phyloP scores from a whole-genome alignment of 1,140 invertebrate species.

The Trichonephila clavipes region DNA sequence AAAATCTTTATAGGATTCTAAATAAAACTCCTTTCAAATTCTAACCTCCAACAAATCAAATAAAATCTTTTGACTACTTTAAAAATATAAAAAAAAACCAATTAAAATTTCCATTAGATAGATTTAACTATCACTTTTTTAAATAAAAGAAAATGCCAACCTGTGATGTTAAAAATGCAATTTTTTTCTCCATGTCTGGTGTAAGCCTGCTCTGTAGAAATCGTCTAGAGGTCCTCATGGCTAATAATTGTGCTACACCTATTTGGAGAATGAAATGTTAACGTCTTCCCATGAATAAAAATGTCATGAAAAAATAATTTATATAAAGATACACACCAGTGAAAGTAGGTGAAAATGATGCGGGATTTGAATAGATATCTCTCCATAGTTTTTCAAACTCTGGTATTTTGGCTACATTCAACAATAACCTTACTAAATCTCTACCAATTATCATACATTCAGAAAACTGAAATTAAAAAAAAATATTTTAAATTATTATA shows the following conservation, averaged over 20 bases:
- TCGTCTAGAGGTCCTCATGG: slow-evolving; percentile 93
- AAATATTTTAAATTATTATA: not conserved
- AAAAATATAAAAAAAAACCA: no score
- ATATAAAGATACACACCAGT: slow-evolving; percentile 83
- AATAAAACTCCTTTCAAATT: no score
- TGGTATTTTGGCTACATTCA: slow-evolving; percentile 96
- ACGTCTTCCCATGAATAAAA: not conserved
- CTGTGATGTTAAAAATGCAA: slow-evolving; percentile 94
- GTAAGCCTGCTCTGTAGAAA: slow-evolving; percentile 95
- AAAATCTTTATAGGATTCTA: no score
- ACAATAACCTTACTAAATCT: slow-evolving; percentile 94
- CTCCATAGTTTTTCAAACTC: slow-evolving; percentile 97
- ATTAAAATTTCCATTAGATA: no score
- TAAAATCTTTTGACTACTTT: no score
- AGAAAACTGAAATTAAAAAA: slow-evolving; percentile 84
- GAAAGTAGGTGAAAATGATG: slow-evolving; percentile 90
- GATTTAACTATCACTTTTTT: no score
- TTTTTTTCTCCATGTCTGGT: slow-evolving; percentile 98
- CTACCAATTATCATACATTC: slow-evolving; percentile 93
- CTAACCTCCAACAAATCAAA: no score
- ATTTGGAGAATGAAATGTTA: slow-evolving; percentile 48
- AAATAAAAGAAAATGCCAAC: slow-evolving; percentile 82
- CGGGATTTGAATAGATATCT: slow-evolving; percentile 93
- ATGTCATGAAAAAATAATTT: not conserved
- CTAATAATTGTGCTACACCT: slow-evolving; percentile 91